Evolutionary conservation across 2,113 vertebrate species (phyloP), one percentile per base, ranked within the genome.

Genomic region (Mungos mungo): DNA sequence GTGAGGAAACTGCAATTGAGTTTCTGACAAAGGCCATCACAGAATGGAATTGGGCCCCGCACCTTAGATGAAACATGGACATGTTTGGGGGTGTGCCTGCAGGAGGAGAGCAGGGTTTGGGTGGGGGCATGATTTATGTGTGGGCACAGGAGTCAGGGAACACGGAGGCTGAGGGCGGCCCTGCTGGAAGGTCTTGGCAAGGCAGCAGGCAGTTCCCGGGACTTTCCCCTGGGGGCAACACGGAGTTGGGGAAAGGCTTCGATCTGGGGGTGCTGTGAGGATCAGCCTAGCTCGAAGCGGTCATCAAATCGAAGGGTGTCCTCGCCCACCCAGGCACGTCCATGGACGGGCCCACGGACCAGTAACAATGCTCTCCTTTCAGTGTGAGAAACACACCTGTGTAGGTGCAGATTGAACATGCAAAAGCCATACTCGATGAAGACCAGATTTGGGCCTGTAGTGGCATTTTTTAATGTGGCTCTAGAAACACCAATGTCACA

Each of bases 401-500:
- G 29, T 50, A 3, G 1, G n/a, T 16, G 5, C 66, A 41, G 60
- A 38, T 12, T 0, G 13, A 14, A 3, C 0, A 1, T 38, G 50
- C 5, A 50, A 91, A 89, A 93, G 79, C 31, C 68, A 41, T 1
- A 0, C 57, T 54, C 33, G 14, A 77, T 74, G 52, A 65, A 52
- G 25, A 50, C 35, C 10, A 21, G n/a, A 29, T n/a, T 47, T 54
- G 7, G 65, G 45, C 33, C 81, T 72, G 18, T 7, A 80, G 33
- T 33, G 66, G 65, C 11, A 77, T 74, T 85, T 68, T 93, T 88
- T n/a, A 83, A 77, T 68, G 77, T 88, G 81, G 63, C 45, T 95
- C 50, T 50, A 23, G 10, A 74, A 97, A 97, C 57, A 96, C 45
- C 57, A 54, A 11, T 76, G 91, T 88, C 81, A 76, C 80, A 54